Percentiles rank a stretch among this genome's conserved stretches.
Conservation (phyloP, 2,888 invertebrate genomes). For the Mactromeris polynyma region DNA sequence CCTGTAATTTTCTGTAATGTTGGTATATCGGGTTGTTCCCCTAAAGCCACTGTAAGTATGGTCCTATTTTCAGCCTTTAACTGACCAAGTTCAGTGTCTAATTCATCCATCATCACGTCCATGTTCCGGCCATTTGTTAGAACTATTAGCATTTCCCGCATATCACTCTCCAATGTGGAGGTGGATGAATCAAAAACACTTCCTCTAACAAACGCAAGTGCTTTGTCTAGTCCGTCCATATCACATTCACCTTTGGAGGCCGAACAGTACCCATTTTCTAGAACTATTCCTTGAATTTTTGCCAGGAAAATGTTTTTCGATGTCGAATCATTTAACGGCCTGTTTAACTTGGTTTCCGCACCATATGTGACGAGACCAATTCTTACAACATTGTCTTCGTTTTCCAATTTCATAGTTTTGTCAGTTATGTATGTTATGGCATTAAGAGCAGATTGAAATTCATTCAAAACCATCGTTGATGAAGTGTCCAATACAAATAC, state of each 20-base stretch:
- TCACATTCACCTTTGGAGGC: neutral
- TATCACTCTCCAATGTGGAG: neutral
- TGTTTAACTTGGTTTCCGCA: neutral
- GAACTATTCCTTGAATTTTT: neutral
- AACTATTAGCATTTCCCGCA: neutral
- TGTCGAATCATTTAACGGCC: neutral
- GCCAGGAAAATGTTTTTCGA: neutral
- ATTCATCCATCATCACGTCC: neutral
- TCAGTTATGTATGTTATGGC: constrained; percentile 12
- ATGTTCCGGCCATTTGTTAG: constrained; percentile 4
- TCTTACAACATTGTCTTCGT: constrained; percentile 8
- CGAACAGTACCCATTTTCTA: neutral
- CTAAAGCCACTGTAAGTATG: constrained; percentile 1
- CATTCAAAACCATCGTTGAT: neutral
- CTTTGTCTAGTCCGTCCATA: neutral
- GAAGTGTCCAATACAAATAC: constrained; percentile 26
- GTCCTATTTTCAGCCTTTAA: neutral
- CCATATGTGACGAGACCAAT: constrained; percentile 18
- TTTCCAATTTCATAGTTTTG: constrained; percentile 12
- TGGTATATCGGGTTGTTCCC: neutral
- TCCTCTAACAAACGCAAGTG: neutral
- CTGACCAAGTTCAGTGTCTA: neutral
- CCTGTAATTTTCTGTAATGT: constrained; percentile 10
- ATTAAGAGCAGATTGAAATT: constrained; percentile 8
- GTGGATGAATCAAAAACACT: neutral